Base-by-base conservation (phyloP, 2,797 vertebrate genomes). In the Sparus aurata region DNA sequence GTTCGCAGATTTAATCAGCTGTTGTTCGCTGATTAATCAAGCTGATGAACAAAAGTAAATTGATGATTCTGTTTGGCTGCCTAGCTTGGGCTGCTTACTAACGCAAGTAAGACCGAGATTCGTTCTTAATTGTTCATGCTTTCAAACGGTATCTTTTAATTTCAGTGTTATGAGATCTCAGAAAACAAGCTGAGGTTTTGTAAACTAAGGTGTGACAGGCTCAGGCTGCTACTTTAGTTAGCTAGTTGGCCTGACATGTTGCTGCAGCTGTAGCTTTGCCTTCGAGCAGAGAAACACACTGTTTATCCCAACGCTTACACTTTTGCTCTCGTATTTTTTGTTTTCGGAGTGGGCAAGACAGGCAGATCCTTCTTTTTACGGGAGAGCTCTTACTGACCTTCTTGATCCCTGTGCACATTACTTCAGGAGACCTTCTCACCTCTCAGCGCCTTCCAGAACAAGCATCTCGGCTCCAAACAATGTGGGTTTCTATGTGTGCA, bases 361-460 rank as follows among this genome's bases (percentile, higher is more conserved):
- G 27, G 30, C 34, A 34, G 7, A 34, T 34, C 34, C 34, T 34
- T 34, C 34, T 34, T 34, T 34, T 34, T 34, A 34, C 34, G 7
- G 34, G 34, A 2, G 34, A 7, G 34, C 34, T 34, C 34, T 9
- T 9, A 34, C 34, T 9, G 34, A 34, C 30, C 30, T 46, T 43
- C 49, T 15, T 46, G 16, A 18, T 8, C 47, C 22, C 43, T 25
- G 5, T 15, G 27, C 55, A 45, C 41, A 46, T 18, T 27, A 27
- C 46, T 50, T 50, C 16, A 10, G 23, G 43, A 68, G 2, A 47
- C 13, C 10, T n/a, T 25, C 23, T 47, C 16, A 34, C 25, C 50
- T 12, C 69, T 0, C 5, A 10, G 23, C 27, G 47, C 17, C 25
- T 73, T 64, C 69, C 46, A 49, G 59, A 82, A 64, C 60, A 59